phyloP scores from a whole-genome alignment of 1,140 invertebrate genomes.

The Papilio polyxenes region DNA sequence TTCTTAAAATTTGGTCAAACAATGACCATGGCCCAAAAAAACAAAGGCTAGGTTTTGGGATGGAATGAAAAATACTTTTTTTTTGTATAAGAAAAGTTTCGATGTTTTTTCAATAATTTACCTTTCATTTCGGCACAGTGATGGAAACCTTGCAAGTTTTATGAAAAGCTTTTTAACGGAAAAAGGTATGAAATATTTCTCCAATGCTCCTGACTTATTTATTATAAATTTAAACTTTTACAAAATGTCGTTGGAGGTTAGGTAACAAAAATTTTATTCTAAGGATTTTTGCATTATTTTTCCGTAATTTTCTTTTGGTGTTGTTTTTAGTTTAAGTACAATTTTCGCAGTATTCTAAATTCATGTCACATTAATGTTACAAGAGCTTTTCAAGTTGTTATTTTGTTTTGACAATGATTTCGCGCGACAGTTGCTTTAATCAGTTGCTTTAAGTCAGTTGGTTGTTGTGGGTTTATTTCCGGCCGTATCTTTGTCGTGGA shows the following conservation, averaged over 20 bases:
- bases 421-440: neutral
- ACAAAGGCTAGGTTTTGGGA: neutral
- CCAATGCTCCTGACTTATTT: neutral
- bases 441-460: neutral
- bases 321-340: too few species aligned
- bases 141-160: conserved; percentile 1
- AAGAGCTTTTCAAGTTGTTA: too few species aligned
- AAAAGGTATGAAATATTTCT: neutral
- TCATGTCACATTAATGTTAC: too few species aligned
- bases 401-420: neutral
- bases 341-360: too few species aligned
- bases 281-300: too few species aligned
- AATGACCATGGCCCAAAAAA: neutral
- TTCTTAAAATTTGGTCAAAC: neutral
- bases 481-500: neutral
- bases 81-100: neutral
- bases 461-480: conserved; percentile 8
- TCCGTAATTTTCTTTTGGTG: too few species aligned
- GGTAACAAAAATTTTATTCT: neutral
- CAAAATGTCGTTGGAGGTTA: neutral
- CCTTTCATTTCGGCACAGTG: neutral
- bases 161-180: neutral
- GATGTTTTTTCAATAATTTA: neutral
- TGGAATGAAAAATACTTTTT: neutral
- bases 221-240: neutral